Percentiles rank a stretch among this genome's conserved stretches.
Evolutionary conservation across 2,888 invertebrate genomes (phyloP).

Genomic region (Ophion costatus): DNA sequence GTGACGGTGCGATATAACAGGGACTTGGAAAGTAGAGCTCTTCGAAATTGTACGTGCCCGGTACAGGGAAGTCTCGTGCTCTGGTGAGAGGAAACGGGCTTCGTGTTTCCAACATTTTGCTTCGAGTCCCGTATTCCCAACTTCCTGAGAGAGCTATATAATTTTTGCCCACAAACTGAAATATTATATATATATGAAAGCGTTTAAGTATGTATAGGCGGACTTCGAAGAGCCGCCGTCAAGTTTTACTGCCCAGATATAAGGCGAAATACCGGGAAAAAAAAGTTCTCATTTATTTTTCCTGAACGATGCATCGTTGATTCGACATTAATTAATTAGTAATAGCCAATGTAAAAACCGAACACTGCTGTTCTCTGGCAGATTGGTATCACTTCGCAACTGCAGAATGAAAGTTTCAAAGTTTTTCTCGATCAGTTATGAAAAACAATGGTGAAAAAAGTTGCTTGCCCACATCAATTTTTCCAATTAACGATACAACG

Average conservation of each 20-base stretch:
- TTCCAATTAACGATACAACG: no score
- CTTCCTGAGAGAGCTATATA: conserved; percentile 40
- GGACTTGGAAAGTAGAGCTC: conserved; percentile 53
- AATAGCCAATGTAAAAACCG: no score
- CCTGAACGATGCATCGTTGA: no score
- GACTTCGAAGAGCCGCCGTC: background rate
- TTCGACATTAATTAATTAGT: no score
- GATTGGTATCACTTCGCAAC: no score
- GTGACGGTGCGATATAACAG: conserved; percentile 21
- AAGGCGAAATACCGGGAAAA: background rate
- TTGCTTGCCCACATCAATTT: no score
- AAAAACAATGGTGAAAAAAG: no score
- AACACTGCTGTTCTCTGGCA: no score
- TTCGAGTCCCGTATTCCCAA: conserved; percentile 42
- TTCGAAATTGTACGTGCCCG: conserved; percentile 50
- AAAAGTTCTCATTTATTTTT: no score
- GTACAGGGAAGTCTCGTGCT: conserved; percentile 22
- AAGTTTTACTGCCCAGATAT: background rate
- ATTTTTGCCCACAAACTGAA: conserved; percentile 12
- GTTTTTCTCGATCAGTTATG: no score
- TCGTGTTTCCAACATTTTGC: conserved; percentile 51
- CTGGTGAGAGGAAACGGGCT: conserved; percentile 38
- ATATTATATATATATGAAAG: conserved; percentile 3
- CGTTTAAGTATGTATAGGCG: background rate
- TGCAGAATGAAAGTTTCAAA: no score